phyloP scores from a whole-genome alignment of 1,140 invertebrate species.

The Lasioglossum albipes region DNA sequence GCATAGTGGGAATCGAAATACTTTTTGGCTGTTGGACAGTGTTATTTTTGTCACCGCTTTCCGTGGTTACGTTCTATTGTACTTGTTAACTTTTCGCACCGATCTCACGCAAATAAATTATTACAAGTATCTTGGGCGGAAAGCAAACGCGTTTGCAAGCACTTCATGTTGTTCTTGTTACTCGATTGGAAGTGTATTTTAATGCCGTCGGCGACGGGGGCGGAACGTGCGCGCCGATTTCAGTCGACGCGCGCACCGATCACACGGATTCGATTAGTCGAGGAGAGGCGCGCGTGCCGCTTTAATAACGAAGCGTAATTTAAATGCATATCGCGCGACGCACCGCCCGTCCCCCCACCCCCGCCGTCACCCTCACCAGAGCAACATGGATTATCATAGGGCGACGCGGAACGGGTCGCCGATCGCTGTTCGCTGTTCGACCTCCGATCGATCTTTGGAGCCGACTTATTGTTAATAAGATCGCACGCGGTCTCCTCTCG shows the following conservation, averaged over 20 bases:
- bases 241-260: constrained; percentile 33
- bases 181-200: too few species aligned
- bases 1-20: too few species aligned
- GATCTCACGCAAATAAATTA: too few species aligned
- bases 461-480: neutral
- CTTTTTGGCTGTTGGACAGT: too few species aligned
- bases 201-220: neutral
- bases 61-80: too few species aligned
- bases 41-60: too few species aligned
- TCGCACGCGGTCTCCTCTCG: too few species aligned
- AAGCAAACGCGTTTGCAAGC: too few species aligned
- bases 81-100: too few species aligned
- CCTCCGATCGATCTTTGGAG: neutral
- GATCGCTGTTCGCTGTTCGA: neutral
- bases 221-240: neutral
- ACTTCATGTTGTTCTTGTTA: too few species aligned
- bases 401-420: constrained; percentile 15
- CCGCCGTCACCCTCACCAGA: neutral
- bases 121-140: too few species aligned
- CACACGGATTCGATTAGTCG: constrained; percentile 56
- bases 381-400: constrained; percentile 46
- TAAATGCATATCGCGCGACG: constrained; percentile 56
- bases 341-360: neutral
- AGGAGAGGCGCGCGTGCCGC: constrained; percentile 43
- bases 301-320: constrained; percentile 59